Evolutionary conservation across 92 coral and sea anemone species (phyloP).

Genomic region (Phymanthus crucifer): DNA sequence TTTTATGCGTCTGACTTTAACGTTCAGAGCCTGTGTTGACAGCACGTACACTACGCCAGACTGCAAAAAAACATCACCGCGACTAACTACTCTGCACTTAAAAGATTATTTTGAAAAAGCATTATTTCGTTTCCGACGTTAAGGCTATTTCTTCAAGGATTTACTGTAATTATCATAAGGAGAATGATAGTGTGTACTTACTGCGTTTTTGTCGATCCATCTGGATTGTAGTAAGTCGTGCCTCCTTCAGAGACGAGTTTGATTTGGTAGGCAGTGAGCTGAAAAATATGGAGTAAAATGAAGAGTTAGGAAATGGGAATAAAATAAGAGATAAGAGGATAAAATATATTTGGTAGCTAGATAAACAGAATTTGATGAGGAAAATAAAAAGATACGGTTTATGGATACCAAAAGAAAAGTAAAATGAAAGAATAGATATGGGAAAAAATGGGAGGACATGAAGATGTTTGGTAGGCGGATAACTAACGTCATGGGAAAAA

Average conservation of each 20-base stretch:
- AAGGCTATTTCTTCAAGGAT: background rate
- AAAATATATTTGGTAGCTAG: background rate
- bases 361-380: too few species aligned
- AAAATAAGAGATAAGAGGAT: background rate
- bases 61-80: too few species aligned
- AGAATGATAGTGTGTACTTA: conserved; percentile 5
- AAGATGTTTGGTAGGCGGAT: too few species aligned
- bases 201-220: conserved; percentile 52
- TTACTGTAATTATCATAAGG: background rate
- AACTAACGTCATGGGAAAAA: too few species aligned
- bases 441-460: too few species aligned
- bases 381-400: too few species aligned
- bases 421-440: too few species aligned
- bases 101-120: background rate
- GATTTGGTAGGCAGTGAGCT: conserved; percentile 79
- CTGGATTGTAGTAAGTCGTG: conserved; percentile 80
- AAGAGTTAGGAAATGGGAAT: background rate
- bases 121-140: background rate
- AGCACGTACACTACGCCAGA: background rate
- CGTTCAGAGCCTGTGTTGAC: background rate
- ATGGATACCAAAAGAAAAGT: too few species aligned
- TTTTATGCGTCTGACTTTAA: too few species aligned
- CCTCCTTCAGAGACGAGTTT: conserved; percentile 91
- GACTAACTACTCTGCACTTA: background rate
- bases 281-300: background rate